A percentile compares a stretch with the other conserved stretches of the same genome.
phyloP scores from a whole-genome alignment of 2,797 vertebrate genomes.

The Decapterus maruadsi region DNA sequence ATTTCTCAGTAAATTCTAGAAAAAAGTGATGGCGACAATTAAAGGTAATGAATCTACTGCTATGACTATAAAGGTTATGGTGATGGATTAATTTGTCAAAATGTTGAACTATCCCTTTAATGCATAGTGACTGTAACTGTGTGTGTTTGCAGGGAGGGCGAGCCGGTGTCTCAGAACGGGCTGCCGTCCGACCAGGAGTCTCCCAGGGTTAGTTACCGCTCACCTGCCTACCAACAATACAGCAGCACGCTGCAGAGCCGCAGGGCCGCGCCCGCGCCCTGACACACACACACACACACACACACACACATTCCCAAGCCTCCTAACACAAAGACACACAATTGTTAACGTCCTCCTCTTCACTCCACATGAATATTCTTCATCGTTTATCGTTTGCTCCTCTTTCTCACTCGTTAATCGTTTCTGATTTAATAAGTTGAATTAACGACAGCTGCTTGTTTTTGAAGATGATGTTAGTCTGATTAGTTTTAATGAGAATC shows the following conservation, averaged over 20 bases:
- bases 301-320: constrained; percentile 48
- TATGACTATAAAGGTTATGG: too few species aligned
- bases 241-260: constrained; percentile 95
- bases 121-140: too few species aligned
- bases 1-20: too few species aligned
- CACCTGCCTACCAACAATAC: constrained; percentile 97
- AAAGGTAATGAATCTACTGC: too few species aligned
- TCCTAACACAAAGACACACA: constrained; percentile 16
- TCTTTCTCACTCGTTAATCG: constrained; percentile 3
- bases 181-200: constrained; percentile 95
- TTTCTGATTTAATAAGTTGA: constrained; percentile 5
- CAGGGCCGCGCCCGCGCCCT: constrained; percentile 88
- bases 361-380: constrained; percentile 8
- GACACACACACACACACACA: constrained; percentile 59
- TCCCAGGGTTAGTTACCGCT: constrained; percentile 98
- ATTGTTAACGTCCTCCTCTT: constrained; percentile 1
- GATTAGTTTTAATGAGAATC: background rate
- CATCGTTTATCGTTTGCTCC: constrained; percentile 36
- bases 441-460: background rate
- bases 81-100: too few species aligned
- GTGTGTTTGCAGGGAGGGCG: constrained; percentile 88
- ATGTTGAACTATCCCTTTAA: too few species aligned
- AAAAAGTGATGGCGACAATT: too few species aligned
- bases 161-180: constrained; percentile 92
- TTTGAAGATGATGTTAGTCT: background rate